These are phyloP conservation scores for Aphelenchoides besseyi DNA, from an alignment of 1,140 invertebrate species.

Conservation along the genomic window DNA sequence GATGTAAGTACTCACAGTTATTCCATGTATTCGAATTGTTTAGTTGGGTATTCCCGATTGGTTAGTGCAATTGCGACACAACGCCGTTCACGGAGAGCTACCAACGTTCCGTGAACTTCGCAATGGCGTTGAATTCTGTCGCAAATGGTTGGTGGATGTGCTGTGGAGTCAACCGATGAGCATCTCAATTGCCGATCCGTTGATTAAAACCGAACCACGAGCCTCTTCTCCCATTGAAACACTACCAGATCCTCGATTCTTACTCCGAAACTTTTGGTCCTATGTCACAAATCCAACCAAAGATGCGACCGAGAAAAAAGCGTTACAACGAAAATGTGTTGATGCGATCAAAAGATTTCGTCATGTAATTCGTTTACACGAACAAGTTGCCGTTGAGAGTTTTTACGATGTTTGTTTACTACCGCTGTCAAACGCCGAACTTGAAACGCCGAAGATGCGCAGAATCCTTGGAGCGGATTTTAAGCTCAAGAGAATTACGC, in stretches of 20 bases:
- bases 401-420: not conserved
- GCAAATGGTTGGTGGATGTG: not conserved
- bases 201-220: not conserved
- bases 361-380: no score
- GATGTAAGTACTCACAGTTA: not conserved
- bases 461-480: not conserved
- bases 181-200: not conserved
- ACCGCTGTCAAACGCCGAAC: not conserved
- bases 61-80: not conserved
- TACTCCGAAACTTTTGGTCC: not conserved
- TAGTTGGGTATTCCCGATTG: not conserved
- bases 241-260: not conserved
- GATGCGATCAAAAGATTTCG: no score
- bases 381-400: not conserved
- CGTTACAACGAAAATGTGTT: not conserved
- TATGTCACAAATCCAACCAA: not conserved
- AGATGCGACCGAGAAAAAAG: not conserved
- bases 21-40: not conserved
- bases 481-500: not conserved
- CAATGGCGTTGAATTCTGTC: not conserved
- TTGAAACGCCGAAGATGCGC: not conserved
- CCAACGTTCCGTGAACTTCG: not conserved
- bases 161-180: not conserved
- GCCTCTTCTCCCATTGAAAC: not conserved
- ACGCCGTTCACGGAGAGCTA: slow-evolving; percentile 1